Base-by-base conservation (phyloP, 2,888 invertebrate species). In the Catocala sponsa region DNA sequence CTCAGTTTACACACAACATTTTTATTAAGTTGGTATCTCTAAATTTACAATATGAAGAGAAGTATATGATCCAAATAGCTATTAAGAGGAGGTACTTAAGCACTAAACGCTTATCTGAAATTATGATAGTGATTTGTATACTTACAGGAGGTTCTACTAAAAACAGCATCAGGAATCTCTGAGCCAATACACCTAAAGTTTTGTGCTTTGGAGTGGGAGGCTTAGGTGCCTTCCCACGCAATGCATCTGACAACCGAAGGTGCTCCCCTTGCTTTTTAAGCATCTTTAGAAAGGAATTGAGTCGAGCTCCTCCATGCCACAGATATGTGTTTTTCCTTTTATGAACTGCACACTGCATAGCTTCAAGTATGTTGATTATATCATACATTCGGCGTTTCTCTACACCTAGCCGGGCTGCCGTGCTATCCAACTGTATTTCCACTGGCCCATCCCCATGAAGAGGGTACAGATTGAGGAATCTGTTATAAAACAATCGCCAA, bases 311-410 rank as follows among this genome's bases (percentile, higher is more conserved):
- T 41, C 97, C 97, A 87, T 96, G 96, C 97, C 97, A 97, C 0
- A 95, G 86, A 82, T 97, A 97, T 67, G 95, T 95, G 85, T 97
- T 97, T 86, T 97, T 97, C 51, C 95, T 94, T 74, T 95, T 95
- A 78, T 95, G 95, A 42, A 95, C 95, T 61, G 96, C 96, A 91
- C 96, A 96, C 76, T 96, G 96, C 83, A 97, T 95, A 75, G 96
- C 96, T 86, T 97, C 96, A 65, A 97, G 86, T 58, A 97, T 96
- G 88, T 97, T 97, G 59, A 97, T 96, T 72, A 97, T 96, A 83
- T 97, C 97, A 88, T 97, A 97, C 87, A 97, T 96, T 78, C 97
- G 91, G 42, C 97, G 90, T 72, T 96, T 95, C 79, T 96, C 96
- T 6, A 96, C 96, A 51, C 95, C 95, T 65, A 96, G 84, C 72